Conservation (phyloP, 2,888 invertebrate species). For the Calephelis perditalis region DNA sequence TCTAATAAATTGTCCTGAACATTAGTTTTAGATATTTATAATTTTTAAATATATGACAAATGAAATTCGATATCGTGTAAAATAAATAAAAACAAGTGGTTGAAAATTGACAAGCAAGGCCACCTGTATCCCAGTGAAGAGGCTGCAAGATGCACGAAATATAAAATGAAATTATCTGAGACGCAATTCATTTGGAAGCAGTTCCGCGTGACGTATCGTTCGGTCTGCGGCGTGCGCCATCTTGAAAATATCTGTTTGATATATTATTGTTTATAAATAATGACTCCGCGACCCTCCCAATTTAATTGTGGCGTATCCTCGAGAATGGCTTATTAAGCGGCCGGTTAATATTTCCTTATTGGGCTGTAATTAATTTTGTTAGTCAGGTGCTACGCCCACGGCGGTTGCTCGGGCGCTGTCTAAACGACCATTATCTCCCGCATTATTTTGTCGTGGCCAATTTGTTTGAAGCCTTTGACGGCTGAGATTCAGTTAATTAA, state of each 20-base stretch:
- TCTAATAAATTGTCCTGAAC: no score
- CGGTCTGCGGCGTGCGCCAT: slow-evolving; percentile 62
- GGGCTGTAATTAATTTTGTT: slow-evolving; percentile 75
- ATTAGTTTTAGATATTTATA: no score
- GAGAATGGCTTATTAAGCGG: slow-evolving; percentile 74
- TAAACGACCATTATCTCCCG: slow-evolving; percentile 65
- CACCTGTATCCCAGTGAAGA: neutral
- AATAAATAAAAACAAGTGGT: no score
- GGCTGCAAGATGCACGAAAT: neutral
- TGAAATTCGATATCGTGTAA: no score
- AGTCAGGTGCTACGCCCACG: slow-evolving; percentile 69
- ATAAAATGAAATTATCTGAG: slow-evolving; percentile 9
- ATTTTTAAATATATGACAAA: no score
- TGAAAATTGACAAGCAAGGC: neutral
- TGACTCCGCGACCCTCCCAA: slow-evolving; percentile 69
- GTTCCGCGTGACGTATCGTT: slow-evolving; percentile 45
- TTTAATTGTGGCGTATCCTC: slow-evolving; percentile 75
- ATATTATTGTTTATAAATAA: slow-evolving; percentile 78
- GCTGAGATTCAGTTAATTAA: slow-evolving; percentile 66
- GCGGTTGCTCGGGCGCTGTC: slow-evolving; percentile 47
- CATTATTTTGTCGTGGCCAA: slow-evolving; percentile 70
- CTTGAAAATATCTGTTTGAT: slow-evolving; percentile 75
- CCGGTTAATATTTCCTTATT: slow-evolving; percentile 76
- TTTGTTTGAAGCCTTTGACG: slow-evolving; percentile 73
- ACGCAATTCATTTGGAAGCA: slow-evolving; percentile 8